Base-by-base conservation (phyloP, 2,797 vertebrate genomes). In the Poecilia wingei region DNA sequence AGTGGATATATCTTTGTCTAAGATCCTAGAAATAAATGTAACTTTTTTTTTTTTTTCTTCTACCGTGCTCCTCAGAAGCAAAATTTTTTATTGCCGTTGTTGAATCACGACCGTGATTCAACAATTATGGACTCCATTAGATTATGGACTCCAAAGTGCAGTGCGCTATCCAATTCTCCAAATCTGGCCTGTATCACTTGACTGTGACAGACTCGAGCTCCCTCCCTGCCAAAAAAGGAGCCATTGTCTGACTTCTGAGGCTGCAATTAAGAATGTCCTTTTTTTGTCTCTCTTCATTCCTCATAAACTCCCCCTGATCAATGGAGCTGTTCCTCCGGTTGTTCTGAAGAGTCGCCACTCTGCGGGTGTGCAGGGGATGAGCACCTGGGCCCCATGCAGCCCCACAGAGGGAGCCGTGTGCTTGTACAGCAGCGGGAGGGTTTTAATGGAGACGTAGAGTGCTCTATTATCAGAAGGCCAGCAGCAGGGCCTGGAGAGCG, bases 381-480 rank as follows among this genome's bases (percentile, higher is more conserved):
- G 92, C 93, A 93, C 89, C 89, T 91, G 92, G 86, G 88, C 90
- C 88, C 82, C 84, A 90, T 85, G 87, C 81, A 90, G 86, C 57
- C n/a, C 79, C 82, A 84, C 85, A 92, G 87, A 91, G 90, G 82
- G 82, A 90, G 69, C 71, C 59, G 84, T 59, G 76, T 89, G 88
- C 91, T 92, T 64, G 83, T 81, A 89, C 84, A 82, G 86, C 84
- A 89, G 81, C 77, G 7, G 90, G 87, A 89, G 92, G 89, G 84
- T 90, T 88, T 90, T 93, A 93, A 94, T 95, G 89, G 94, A 93
- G 93, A 94, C 89, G 81, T 76, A 86, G 88, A 95, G 93, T 92
- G 90, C 86, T 92, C 91, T 88, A 94, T 94, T 94, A 93, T 94
- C 82, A 91, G 90, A 64, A 90, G 87, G 87, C 81, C 88, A 88